Evolutionary conservation across 1,140 invertebrate species (phyloP).

Genomic region (Eupristina koningsbergeri): DNA sequence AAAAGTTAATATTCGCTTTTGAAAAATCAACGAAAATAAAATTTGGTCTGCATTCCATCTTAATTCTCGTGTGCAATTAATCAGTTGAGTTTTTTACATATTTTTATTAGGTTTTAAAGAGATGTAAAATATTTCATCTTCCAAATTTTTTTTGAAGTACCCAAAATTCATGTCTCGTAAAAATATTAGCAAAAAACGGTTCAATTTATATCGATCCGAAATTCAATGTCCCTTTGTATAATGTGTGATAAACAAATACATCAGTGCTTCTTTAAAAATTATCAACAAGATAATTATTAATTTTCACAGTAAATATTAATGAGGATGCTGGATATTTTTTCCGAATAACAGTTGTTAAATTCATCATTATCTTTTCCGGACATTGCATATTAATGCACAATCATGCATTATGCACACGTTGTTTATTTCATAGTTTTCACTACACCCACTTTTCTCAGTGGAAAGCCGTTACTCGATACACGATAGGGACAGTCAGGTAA

Average conservation of each 20-base stretch:
- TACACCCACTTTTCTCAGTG: not conserved
- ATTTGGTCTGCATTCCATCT: not conserved
- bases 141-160: too few relatives aligned
- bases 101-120: not conserved
- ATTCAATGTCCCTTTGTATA: too few relatives aligned
- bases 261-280: too few relatives aligned
- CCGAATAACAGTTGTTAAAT: too few relatives aligned
- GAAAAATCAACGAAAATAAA: not conserved
- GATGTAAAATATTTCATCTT: not conserved
- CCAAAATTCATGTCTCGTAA: too few relatives aligned
- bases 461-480: not conserved
- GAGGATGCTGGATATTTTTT: too few relatives aligned
- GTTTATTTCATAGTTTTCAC: not conserved
- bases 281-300: too few relatives aligned
- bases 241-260: too few relatives aligned
- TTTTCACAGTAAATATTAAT: too few relatives aligned
- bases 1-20: not conserved
- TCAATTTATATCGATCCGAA: too few relatives aligned
- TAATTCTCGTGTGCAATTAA: not conserved
- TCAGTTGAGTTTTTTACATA: not conserved
- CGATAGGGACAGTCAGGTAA: not conserved
- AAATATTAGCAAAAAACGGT: too few relatives aligned
- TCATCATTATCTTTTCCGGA: not conserved
- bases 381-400: not conserved
- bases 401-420: not conserved